These are phyloP conservation scores for Limnothrissa miodon DNA, from an alignment of 2,113 vertebrate species.

Conservation along the genomic window DNA sequence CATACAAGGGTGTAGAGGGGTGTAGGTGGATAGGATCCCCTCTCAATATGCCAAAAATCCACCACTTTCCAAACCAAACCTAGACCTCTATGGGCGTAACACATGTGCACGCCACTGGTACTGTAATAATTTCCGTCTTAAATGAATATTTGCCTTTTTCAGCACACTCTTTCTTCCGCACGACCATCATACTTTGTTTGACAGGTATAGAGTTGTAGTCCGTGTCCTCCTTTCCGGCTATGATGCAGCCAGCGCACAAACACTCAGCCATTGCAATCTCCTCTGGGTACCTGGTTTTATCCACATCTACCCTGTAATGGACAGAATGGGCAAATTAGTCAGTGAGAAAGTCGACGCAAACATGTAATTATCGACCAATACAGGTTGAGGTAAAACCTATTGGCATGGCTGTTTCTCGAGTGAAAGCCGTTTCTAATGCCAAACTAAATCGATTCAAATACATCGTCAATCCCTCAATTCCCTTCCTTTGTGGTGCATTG, in stretches of 20 bases:
- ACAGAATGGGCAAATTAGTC: not conserved
- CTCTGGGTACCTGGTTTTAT: constrained; percentile 66
- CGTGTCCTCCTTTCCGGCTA: constrained; percentile 50
- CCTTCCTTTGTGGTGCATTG: not conserved
- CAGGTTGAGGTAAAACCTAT: not conserved
- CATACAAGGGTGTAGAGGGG: too few relatives aligned
- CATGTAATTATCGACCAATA: not conserved
- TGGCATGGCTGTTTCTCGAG: not conserved
- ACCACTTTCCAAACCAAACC: too few relatives aligned
- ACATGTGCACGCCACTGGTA: constrained; percentile 83
- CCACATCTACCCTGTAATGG: constrained; percentile 58
- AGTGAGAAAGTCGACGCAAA: not conserved
- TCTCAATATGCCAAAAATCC: too few relatives aligned
- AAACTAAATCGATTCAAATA: not conserved
- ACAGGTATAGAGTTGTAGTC: constrained; percentile 74
- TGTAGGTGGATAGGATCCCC: too few relatives aligned
- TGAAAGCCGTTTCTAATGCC: not conserved
- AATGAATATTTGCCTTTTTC: constrained; percentile 48
- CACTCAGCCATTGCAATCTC: constrained; percentile 76
- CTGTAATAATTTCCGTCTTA: constrained; percentile 53
- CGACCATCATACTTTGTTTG: constrained; percentile 71
- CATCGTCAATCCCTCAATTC: too few relatives aligned
- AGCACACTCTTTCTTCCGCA: constrained; percentile 65
- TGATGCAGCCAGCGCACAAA: constrained; percentile 81
- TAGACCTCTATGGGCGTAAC: too few relatives aligned